Evolutionary conservation across 2,797 vertebrate species (phyloP).

Genomic region (Acridotheres tristis): DNA sequence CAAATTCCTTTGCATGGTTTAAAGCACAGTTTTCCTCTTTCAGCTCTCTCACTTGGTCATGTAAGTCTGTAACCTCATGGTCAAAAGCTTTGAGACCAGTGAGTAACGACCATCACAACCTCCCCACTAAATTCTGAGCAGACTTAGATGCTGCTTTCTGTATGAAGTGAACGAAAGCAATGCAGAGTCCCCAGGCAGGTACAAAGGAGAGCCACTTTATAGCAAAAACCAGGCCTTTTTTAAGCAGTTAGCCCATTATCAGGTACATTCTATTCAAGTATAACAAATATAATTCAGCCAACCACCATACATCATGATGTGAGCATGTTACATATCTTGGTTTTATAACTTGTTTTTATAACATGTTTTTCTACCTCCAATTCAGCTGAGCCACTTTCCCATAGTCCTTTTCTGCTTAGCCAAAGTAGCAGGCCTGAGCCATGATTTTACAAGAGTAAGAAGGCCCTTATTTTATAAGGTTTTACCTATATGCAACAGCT

Average conservation of each 20-base stretch:
- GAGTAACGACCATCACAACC: not conserved
- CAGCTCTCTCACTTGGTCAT: not conserved
- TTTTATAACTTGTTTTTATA: not conserved
- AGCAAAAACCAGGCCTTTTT: not conserved
- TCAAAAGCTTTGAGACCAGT: not conserved
- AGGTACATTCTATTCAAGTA: not conserved
- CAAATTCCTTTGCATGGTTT: not conserved
- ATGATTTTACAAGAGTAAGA: not conserved
- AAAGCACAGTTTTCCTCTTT: not conserved
- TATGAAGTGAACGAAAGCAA: not conserved
- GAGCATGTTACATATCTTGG: not conserved
- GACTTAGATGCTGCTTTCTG: not conserved
- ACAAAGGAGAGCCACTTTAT: not conserved
- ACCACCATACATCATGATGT: not conserved
- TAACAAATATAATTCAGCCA: not conserved
- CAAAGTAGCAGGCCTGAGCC: not conserved
- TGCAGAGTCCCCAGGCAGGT: not conserved
- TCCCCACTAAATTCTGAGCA: not conserved
- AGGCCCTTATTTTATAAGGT: not conserved
- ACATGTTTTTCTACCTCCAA: not conserved
- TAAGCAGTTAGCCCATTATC: not conserved
- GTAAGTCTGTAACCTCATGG: not conserved
- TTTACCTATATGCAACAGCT: not conserved
- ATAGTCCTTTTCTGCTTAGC: not conserved
- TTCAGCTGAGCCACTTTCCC: not conserved